Evolutionary conservation across 2,888 invertebrate genomes (phyloP).

Genomic region (Caenorhabditis sp.): DNA sequence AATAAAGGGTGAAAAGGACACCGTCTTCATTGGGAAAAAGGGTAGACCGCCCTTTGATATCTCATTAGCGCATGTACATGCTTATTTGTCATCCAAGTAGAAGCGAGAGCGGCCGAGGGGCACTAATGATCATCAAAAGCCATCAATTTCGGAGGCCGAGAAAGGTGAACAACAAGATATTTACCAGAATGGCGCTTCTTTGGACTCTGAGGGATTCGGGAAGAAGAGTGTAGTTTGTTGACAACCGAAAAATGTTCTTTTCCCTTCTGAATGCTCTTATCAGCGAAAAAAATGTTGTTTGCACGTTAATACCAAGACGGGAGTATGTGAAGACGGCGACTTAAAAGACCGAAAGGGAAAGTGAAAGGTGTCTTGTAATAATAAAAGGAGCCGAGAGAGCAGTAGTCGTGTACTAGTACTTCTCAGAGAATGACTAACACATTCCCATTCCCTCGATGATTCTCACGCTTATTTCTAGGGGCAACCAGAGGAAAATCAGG

Average conservation of each 20-base stretch:
- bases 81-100: not conserved
- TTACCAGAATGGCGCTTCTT: not conserved
- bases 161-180: not conserved
- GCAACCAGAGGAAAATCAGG: not conserved
- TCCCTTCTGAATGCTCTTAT: no score
- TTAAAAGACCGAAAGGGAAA: not conserved
- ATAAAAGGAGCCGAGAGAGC: not conserved
- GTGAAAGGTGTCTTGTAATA: no score
- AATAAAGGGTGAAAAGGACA: no score
- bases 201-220: no score
- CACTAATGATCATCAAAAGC: not conserved
- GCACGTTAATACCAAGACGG: no score
- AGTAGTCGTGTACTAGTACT: constrained; percentile 5
- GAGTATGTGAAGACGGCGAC: not conserved
- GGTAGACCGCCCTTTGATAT: not conserved
- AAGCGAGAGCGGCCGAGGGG: not conserved
- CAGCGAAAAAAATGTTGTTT: no score
- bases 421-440: no score
- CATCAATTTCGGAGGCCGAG: not conserved
- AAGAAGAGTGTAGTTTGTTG: not conserved
- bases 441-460: not conserved
- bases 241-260: no score
- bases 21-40: no score
- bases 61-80: not conserved
- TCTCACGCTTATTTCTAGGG: constrained; percentile 27